Base-by-base conservation (phyloP, 2,113 vertebrate genomes). In the Myrmophylax atrothorax region DNA sequence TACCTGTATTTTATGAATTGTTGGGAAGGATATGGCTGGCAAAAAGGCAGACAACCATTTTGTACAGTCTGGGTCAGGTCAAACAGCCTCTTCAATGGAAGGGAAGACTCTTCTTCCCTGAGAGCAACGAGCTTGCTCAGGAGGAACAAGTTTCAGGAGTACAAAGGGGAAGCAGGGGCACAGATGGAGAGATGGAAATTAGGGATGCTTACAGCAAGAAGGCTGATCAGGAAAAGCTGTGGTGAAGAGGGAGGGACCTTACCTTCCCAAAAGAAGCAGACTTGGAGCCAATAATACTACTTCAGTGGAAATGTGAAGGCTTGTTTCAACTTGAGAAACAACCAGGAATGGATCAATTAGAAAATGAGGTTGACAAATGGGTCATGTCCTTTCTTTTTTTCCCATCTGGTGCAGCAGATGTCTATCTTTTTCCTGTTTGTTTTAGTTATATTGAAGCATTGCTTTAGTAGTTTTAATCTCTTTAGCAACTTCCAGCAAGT, bases 321-420 rank as follows among this genome's bases (percentile, higher is more conserved):
- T 92, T 80, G 15, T 86, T 86, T 94, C 64, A 89, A 52, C 35
- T 52, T 63, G 38, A 92, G 88, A 84, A 92, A 60, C 29, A 42
- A 74, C 56, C 20, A 63, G 56, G 58, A 94, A 31, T 31, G 72
- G 86, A 88, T 90, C 59, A 84, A 37, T 77, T 70, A 10, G 55
- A 94, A 84, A 90, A 74, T 0, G 18, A 84, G 18, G 24, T 29
- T 80, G 76, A 13, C 42, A 86, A 90, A 88, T 26, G 44, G 76
- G 73, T 92, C 3, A 0, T 62, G 68, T 88, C 90, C 90, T 91
- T 73, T 80, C 14, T 40, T 77, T 86, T 52, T 84, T 82, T 22
- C 26, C 59, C 84, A 70, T 88, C 76, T 84, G 86, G 42, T 92
- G 42, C 35, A 74, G 76, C 86, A 87, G 64, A 92, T 94, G 80